Percentiles rank a stretch among this genome's conserved stretches.
Evolutionary conservation across 2,888 invertebrate species (phyloP).

Genomic region (Leptothorax acervorum): DNA sequence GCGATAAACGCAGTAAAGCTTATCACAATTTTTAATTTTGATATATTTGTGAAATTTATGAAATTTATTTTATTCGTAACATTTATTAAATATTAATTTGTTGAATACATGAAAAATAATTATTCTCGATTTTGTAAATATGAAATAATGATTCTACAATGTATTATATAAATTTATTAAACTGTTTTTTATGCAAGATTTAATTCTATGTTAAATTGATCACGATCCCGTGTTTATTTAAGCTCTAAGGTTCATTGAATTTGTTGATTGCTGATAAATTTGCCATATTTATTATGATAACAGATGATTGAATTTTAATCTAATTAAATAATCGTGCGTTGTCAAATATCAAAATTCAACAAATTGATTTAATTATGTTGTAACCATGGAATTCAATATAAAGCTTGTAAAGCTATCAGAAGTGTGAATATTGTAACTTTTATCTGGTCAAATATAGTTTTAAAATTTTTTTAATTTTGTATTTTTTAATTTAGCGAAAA

Average conservation of each 20-base stretch:
- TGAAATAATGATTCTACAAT: not conserved
- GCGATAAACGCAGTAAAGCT: too few relatives aligned
- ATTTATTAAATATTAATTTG: not conserved
- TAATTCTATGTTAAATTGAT: not conserved
- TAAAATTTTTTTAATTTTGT: not conserved
- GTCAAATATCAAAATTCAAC: not conserved
- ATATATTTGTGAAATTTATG: not conserved
- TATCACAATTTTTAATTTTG: not conserved
- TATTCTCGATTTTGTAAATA: not conserved
- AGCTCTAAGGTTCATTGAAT: not conserved
- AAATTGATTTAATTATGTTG: not conserved
- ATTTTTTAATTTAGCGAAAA: not conserved
- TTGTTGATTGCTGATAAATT: constrained; percentile 11
- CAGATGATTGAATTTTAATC: not conserved
- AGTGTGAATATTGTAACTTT: not conserved
- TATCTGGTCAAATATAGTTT: not conserved
- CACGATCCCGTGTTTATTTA: not conserved
- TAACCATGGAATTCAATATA: not conserved
- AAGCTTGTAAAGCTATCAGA: not conserved
- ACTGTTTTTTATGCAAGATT: not conserved
- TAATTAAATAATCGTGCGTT: not conserved
- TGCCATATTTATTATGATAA: not conserved
- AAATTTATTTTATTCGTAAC: not conserved
- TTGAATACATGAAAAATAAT: not conserved
- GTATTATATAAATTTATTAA: not conserved